These are phyloP conservation scores for Macrosteles quadrilineatus DNA, from an alignment of 1,140 invertebrate genomes.

Conservation along the genomic window DNA sequence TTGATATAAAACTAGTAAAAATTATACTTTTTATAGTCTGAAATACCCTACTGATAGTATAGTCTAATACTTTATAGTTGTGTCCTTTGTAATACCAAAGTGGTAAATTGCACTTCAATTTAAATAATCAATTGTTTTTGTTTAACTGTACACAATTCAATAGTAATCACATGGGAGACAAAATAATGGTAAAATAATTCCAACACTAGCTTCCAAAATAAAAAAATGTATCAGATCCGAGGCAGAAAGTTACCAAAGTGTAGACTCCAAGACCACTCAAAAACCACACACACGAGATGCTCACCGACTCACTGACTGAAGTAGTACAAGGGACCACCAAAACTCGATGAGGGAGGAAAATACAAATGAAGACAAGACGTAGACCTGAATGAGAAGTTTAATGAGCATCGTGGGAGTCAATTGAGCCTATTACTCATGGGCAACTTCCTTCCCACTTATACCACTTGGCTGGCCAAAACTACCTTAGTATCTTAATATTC, in stretches of 20 bases:
- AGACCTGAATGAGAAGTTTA: not conserved
- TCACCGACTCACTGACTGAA: not conserved
- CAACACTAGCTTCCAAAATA: too few species aligned
- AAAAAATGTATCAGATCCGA: slow-evolving; percentile 17
- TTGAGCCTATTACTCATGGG: slow-evolving; percentile 14
- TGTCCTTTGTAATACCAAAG: too few species aligned
- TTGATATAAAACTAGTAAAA: too few species aligned
- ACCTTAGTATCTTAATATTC: too few species aligned
- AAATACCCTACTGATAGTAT: too few species aligned
- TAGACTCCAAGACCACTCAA: not conserved
- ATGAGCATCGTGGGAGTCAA: slow-evolving; percentile 15
- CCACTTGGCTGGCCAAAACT: not conserved
- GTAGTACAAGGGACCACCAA: not conserved
- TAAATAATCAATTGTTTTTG: too few species aligned
- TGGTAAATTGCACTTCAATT: too few species aligned
- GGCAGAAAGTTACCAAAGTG: not conserved
- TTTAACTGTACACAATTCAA: too few species aligned
- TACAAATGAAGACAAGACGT: not conserved
- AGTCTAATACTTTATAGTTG: too few species aligned
- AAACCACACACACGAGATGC: not conserved
- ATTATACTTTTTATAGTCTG: too few species aligned
- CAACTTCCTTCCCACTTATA: slow-evolving; percentile 15
- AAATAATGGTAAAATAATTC: too few species aligned
- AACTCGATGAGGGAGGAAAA: not conserved
- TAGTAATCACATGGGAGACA: too few species aligned